Evolutionary conservation across 2,113 vertebrate genomes (phyloP), one percentile per base, ranked within the genome.

Genomic region (Nymphicus hollandicus): DNA sequence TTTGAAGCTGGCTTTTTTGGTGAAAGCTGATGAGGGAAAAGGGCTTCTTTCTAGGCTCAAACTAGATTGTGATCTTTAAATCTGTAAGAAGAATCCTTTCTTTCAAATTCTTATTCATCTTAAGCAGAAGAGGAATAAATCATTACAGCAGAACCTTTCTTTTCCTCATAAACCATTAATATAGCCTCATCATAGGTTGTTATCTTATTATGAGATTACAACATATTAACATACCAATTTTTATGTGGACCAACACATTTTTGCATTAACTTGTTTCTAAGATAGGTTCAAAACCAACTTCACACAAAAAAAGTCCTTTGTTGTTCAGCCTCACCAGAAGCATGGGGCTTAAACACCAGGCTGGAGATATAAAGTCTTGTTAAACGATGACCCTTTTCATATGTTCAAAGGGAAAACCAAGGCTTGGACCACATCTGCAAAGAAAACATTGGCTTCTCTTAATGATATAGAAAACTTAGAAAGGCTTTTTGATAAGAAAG

Each of bases 181-280:
- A 52, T 4, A 61, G 6, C 4, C 5, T n/a, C 17, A 76, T 76
- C 0, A 0, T 16, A 69, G 31, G 3, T 23, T 72, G 35, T 25
- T 33, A 28, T 82, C 27, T 69, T 50, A 64, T 31, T n/a, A 47
- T 18, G 8, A 79, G 20, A 61, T 31, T 3, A 28, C 16, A 28
- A 25, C 14, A 28, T 37, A 58, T 55, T 79, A 37, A 31, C 12
- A 39, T 7, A 25, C 3, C 55, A n/a, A 50, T 73, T 89, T 84
- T 79, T 70, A 73, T 15, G 6, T 55, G 6, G 23, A 60, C 3
- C 9, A 17, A 33, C n/a, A 18, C 7, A 9, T 47, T 91, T 69
- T 31, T 44, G 7, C 18, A 90, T 64, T 73, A 63, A 33, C 6
- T 13, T 72, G 10, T 91, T 85, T 78, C 39, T 52, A 87, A 89